Percentiles rank a stretch among this genome's conserved stretches.
phyloP scores from a whole-genome alignment of 2,797 vertebrate species.

The Phoeniculus purpureus region DNA sequence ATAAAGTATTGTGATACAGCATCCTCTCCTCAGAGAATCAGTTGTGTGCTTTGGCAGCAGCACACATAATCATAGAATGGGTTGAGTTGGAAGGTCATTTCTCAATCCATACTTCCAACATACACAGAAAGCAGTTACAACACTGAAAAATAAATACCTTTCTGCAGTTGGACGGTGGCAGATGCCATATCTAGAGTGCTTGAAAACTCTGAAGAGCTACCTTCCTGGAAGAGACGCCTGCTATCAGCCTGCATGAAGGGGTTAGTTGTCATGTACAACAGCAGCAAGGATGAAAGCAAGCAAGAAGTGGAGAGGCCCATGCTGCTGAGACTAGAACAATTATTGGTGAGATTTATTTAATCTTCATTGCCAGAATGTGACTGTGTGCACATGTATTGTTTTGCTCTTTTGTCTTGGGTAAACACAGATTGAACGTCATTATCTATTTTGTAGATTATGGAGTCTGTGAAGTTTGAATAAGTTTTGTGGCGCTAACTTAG shows the following conservation, averaged over 20 bases:
- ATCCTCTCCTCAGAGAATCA: not conserved
- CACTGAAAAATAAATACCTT: not conserved
- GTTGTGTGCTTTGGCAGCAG: not conserved
- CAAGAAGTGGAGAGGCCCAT: conserved; percentile 79
- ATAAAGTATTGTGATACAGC: not conserved
- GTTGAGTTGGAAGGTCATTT: no score
- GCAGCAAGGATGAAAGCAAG: conserved; percentile 63
- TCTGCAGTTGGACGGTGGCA: conserved; percentile 87
- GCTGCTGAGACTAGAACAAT: conserved; percentile 79
- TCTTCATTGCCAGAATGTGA: not conserved
- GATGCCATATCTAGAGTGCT: conserved; percentile 83
- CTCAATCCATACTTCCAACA: not conserved
- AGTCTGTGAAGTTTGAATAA: not conserved
- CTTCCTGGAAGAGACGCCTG: conserved; percentile 82
- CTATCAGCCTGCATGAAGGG: conserved; percentile 82
- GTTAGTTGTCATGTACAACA: conserved; percentile 78
- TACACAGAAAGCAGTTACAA: not conserved
- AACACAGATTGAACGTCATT: not conserved
- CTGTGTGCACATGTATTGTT: not conserved
- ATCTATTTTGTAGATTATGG: not conserved
- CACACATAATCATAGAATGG: no score
- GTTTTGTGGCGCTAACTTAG: not conserved
- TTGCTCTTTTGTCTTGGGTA: not conserved
- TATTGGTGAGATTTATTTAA: conserved; percentile 80
- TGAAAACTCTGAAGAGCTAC: conserved; percentile 66